Base-by-base conservation (phyloP, 2,888 invertebrate species). In the Germaria angustata region DNA sequence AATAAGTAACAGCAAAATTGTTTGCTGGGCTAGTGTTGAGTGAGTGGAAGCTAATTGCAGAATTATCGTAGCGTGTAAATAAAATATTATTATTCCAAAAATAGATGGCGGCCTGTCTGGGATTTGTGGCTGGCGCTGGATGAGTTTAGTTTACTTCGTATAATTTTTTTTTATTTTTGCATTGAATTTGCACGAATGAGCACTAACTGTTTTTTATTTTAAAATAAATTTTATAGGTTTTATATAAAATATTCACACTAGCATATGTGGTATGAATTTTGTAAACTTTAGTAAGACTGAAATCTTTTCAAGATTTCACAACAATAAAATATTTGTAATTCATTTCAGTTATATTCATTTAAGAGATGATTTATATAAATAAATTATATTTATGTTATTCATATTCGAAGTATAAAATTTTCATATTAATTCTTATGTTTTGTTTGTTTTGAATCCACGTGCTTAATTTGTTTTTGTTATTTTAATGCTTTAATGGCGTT, bases 11-110 rank as follows among this genome's bases (percentile, higher is more conserved):
- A 59, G 24, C 34, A 41, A 66, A 51, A 17, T 59, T 73, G 73
- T 73, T 80, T 72, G 59, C 59, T 80, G 72, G 72, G 72, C 46
- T 36, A n/a, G 8, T 32, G 20, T 9, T 15, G 34, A 34, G 44
- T 2, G 13, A 34, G 9, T 20, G n/a, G 32, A 32, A 41, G 34
- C 57, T 34, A 53, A 34, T 20, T 22, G 17, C 17, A 36, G 41
- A 63, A 53, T 41, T 53, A 44, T 13, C 22, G 53, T 65, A 41
- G 53, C 61, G 53, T 75, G 46, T 80, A 57, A 51, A 49, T 15
- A 44, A 80, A 61, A 75, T 61, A 34, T 69, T 41, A 36, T 53
- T 77, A 77, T 77, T 77, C 77, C 77, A 77, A 75, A 61, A 34
- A 32, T 41, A 22, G 68, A 22, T 55, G 46, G 39, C 65, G 46